phyloP scores from a whole-genome alignment of 53 echinoderm and acorn worm genomes.

The Glandiceps talaboti region DNA sequence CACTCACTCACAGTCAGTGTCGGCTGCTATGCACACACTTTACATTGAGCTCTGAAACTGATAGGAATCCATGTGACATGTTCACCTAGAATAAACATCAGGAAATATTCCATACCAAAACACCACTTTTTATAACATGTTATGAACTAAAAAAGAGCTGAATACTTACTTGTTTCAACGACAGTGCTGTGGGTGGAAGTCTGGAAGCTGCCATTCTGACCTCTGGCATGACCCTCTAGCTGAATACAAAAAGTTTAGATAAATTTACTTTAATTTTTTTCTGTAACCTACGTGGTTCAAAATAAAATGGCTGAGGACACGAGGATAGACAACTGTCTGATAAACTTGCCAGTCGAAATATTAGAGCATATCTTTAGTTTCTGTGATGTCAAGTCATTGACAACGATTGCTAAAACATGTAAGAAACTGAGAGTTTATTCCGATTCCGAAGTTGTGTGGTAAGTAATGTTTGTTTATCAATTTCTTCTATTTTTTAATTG shows the following conservation, averaged over 20 bases:
- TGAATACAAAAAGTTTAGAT: no score
- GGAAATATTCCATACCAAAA: no score
- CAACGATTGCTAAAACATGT: not conserved
- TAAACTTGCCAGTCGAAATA: not conserved
- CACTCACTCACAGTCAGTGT: no score
- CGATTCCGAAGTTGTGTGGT: not conserved
- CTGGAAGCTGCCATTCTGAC: constrained; percentile 37
- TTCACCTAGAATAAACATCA: not conserved
- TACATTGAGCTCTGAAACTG: not conserved
- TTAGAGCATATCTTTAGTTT: not conserved
- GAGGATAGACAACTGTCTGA: not conserved
- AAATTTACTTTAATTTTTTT: no score
- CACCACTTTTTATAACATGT: no score
- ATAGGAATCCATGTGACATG: not conserved
- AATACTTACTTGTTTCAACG: constrained; percentile 21
- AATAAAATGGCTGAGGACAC: not conserved
- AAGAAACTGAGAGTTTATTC: not conserved
- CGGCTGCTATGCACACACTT: not conserved
- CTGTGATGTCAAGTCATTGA: not conserved
- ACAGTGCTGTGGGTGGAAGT: constrained; percentile 7
- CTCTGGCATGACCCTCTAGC: no score
- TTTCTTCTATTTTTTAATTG: no score
- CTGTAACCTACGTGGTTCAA: no score
- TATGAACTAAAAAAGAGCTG: no score
- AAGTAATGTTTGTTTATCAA: no score